Conservation (phyloP, 2,797 vertebrate species). For the Uromys caudimaculatus region DNA sequence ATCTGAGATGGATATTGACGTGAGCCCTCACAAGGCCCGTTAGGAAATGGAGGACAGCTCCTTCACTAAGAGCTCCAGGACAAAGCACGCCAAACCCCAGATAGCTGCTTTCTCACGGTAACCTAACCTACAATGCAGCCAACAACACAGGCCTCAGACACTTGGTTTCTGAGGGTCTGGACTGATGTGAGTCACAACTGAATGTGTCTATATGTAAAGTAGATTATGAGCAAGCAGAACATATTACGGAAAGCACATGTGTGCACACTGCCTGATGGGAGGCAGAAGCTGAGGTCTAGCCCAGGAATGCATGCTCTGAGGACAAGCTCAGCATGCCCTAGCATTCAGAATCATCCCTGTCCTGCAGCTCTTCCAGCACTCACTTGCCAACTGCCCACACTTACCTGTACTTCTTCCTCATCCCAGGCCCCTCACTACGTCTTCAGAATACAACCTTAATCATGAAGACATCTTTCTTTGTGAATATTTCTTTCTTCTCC, state of each 20-base stretch:
- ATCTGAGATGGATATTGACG: background rate
- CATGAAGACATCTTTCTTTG: background rate
- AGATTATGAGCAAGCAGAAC: background rate
- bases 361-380: background rate
- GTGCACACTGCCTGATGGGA: background rate
- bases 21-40: background rate
- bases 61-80: background rate
- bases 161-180: background rate
- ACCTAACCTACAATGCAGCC: background rate
- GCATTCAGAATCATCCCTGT: background rate
- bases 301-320: background rate
- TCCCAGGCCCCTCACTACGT: background rate
- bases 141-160: background rate
- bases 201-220: background rate
- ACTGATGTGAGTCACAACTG: constrained; percentile 7
- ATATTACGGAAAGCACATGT: background rate
- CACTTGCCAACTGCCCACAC: background rate
- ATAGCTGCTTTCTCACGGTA: background rate
- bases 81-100: background rate
- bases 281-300: background rate
- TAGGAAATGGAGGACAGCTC: background rate
- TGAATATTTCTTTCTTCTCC: background rate
- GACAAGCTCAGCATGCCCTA: background rate
- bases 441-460: constrained; percentile 9
- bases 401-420: background rate